phyloP scores from a whole-genome alignment of 2,888 invertebrate genomes.

The Drosophila cognata region DNA sequence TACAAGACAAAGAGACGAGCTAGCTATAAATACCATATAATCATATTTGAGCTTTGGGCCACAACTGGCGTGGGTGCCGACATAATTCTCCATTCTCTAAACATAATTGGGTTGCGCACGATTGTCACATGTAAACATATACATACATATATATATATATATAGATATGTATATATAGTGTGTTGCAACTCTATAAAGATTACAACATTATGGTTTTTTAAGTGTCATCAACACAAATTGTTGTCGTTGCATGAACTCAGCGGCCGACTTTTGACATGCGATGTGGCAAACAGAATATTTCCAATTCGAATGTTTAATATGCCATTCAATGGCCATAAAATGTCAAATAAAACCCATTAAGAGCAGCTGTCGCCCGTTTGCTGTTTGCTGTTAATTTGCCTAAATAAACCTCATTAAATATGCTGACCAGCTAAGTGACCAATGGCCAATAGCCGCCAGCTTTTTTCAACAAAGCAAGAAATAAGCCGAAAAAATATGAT shows the following conservation, averaged over 20 bases:
- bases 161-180: background rate
- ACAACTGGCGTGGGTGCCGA: slow-evolving; percentile 45
- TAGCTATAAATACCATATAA: slow-evolving; percentile 48
- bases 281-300: slow-evolving; percentile 26
- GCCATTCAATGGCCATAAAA: slow-evolving; percentile 71
- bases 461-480: slow-evolving; percentile 30
- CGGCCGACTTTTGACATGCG: slow-evolving; percentile 64
- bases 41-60: slow-evolving; percentile 49
- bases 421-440: slow-evolving; percentile 64
- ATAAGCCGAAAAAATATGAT: slow-evolving; percentile 57
- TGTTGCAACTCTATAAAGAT: slow-evolving; percentile 55
- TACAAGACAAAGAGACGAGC: slow-evolving; percentile 45
- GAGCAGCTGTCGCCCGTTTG: slow-evolving; percentile 34
- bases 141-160: background rate
- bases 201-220: slow-evolving; percentile 54
- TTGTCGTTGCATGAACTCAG: slow-evolving; percentile 5
- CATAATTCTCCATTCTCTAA: slow-evolving; percentile 22
- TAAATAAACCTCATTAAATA: slow-evolving; percentile 76
- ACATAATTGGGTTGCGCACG: slow-evolving; percentile 31
- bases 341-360: slow-evolving; percentile 74
- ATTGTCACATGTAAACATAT: slow-evolving; percentile 1
- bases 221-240: slow-evolving; percentile 59
- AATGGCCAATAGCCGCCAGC: slow-evolving; percentile 33
- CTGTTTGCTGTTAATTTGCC: slow-evolving; percentile 65
- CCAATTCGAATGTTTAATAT: slow-evolving; percentile 56